phyloP scores from a whole-genome alignment of 2,888 invertebrate species.

The Drosophila bunnanda region DNA sequence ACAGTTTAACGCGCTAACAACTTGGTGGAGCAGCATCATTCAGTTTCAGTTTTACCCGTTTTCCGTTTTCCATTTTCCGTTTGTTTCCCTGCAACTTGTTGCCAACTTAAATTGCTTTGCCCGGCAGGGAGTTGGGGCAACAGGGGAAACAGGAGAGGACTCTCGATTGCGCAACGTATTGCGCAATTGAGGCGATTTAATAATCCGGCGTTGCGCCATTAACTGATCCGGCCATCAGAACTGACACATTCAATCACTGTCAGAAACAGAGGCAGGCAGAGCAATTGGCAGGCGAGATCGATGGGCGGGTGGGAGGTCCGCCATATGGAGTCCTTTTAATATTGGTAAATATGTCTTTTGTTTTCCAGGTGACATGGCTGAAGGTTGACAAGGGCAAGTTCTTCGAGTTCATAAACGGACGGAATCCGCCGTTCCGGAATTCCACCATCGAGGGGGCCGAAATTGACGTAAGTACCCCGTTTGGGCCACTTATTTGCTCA shows the following conservation, averaged over 20 bases:
- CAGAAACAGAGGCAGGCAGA: slow-evolving; percentile 46
- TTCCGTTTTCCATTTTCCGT: slow-evolving; percentile 3
- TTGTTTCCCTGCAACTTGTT: slow-evolving; percentile 60
- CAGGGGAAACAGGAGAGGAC: neutral
- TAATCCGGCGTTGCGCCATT: slow-evolving; percentile 20
- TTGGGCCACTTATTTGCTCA: slow-evolving; percentile 24
- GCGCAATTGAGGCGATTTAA: slow-evolving; percentile 37
- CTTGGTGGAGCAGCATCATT: slow-evolving; percentile 55
- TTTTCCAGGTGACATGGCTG: slow-evolving; percentile 84
- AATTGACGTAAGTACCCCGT: slow-evolving; percentile 89
- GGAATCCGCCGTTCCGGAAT: slow-evolving; percentile 90
- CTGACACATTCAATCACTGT: slow-evolving; percentile 73
- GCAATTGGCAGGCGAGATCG: slow-evolving; percentile 2
- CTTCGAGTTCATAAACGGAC: slow-evolving; percentile 91
- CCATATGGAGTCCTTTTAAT: slow-evolving; percentile 36
- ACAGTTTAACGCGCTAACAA: slow-evolving; percentile 73
- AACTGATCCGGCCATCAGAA: slow-evolving; percentile 29
- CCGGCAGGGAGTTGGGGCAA: slow-evolving; percentile 1
- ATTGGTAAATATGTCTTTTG: slow-evolving; percentile 41
- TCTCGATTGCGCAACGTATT: slow-evolving; percentile 22
- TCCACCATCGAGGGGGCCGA: slow-evolving; percentile 89
- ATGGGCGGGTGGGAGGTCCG: neutral
- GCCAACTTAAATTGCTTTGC: slow-evolving; percentile 68
- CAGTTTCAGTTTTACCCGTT: slow-evolving; percentile 26
- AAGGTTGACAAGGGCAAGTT: slow-evolving; percentile 87